phyloP scores from a whole-genome alignment of 2,797 vertebrate species.

The Hirundo rustica region DNA sequence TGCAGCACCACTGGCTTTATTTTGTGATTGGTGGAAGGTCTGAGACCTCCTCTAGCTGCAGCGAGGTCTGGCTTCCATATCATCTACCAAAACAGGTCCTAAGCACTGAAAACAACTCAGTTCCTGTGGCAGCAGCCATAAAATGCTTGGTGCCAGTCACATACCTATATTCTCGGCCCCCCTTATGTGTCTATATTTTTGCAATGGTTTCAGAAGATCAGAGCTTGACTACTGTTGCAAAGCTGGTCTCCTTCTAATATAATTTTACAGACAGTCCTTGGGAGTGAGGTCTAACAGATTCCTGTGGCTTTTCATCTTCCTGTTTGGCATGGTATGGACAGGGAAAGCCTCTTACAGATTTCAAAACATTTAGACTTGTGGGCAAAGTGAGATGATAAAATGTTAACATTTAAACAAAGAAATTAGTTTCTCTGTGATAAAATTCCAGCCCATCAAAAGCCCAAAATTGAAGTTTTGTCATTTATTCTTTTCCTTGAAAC shows the following conservation, averaged over 20 bases:
- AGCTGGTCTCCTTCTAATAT: not conserved
- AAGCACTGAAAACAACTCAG: not conserved
- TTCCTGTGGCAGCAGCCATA: not conserved
- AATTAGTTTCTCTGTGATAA: not conserved
- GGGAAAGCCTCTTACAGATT: not conserved
- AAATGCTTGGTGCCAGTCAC: not conserved
- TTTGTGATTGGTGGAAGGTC: not conserved
- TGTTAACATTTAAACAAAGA: not conserved
- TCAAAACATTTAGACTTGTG: not conserved
- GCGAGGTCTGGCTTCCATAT: not conserved
- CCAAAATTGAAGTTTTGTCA: not conserved
- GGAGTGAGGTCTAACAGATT: not conserved
- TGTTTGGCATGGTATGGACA: not conserved
- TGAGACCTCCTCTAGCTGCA: not conserved
- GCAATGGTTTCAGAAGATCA: not conserved
- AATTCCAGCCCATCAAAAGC: not conserved
- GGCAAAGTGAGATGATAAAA: not conserved
- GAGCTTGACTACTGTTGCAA: not conserved
- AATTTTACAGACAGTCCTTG: not conserved
- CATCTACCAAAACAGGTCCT: not conserved
- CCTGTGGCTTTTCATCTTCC: not conserved
- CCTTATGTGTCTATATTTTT: not conserved
- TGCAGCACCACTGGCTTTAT: not conserved
- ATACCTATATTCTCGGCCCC: too few relatives aligned
- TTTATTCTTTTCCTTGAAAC: not conserved